Base-by-base conservation (phyloP, 2,888 invertebrate species). In the Cyclophora punctaria region DNA sequence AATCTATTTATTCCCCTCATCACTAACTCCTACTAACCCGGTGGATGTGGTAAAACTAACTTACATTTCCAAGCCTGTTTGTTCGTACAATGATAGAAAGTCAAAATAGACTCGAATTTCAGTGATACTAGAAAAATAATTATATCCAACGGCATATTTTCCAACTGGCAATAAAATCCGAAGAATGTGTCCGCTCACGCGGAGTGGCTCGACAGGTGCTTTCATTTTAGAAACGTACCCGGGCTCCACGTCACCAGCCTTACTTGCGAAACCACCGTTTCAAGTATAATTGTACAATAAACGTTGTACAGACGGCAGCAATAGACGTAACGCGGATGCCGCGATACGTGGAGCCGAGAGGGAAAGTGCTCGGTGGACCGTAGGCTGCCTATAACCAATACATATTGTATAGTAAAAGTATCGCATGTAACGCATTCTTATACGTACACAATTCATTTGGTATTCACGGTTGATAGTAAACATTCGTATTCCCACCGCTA, bases 311-410 rank as follows among this genome's bases (percentile, higher is more conserved):
- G 37, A 37, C 20, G 20, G 20, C 20, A 37, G 37, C 37, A 37
- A 37, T 68, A 67, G 61, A 60, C 65, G 67, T 51, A 42, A 47
- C 48, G 57, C 71, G 73, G 76, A 74, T 80, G 71, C 20, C 4
- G 37, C 37, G 37, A 73, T 70, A 71, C 67, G 74, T 72, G 66
- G 66, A 59, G 56, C 59, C 64, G 75, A 82, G 76, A 84, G 83
- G 81, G 87, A 88, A 88, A 87, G 86, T 83, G 75, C 65, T 71
- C 78, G 67, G 61, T 75, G 68, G 75, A 79, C 63, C 80, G 78
- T 73, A 68, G 67, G 69, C 71, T 82, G 80, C 82, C 83, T 75
- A 64, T 61, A 63, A 62, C 56, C 62, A 64, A 64, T 63, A 63
- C 58, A 58, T 37, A 37, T 37, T 37, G 62, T 60, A 59, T 59